These are phyloP conservation scores for Elephas maximus DNA, from an alignment of 2,113 vertebrate genomes.

Conservation along the genomic window DNA sequence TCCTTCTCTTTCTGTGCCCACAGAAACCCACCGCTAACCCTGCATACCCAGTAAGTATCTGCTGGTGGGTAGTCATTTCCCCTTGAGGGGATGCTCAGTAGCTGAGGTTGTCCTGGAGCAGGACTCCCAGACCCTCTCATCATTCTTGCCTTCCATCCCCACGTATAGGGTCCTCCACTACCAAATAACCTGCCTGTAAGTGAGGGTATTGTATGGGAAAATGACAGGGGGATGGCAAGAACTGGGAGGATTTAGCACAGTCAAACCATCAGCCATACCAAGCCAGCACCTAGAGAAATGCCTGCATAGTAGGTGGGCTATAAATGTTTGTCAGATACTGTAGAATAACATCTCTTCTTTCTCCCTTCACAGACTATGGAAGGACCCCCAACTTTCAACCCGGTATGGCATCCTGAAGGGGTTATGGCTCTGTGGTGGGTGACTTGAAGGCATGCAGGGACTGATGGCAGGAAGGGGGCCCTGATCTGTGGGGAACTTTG, in stretches of 20 bases:
- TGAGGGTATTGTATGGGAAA: not conserved
- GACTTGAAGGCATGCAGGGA: not conserved
- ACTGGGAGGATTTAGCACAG: not conserved
- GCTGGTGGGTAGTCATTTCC: not conserved
- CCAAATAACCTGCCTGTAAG: conserved; percentile 58
- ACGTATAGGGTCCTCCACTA: accelerated
- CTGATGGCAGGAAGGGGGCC: not conserved
- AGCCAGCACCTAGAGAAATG: not conserved
- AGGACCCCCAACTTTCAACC: conserved; percentile 90
- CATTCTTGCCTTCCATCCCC: not conserved
- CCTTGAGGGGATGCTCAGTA: not conserved
- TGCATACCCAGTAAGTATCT: conserved; percentile 37
- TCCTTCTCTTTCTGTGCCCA: conserved; percentile 1
- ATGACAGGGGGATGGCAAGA: not conserved
- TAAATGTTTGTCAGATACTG: not conserved
- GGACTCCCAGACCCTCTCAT: not conserved
- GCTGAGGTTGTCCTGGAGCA: not conserved
- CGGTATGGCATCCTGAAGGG: conserved; percentile 83
- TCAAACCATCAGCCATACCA: too few species aligned
- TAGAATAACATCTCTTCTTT: not conserved
- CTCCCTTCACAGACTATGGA: conserved; percentile 86
- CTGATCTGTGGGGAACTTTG: not conserved
- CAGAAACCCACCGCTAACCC: not conserved
- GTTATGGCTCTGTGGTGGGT: not conserved
- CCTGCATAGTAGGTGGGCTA: accelerated